Evolutionary conservation across 2,797 vertebrate genomes (phyloP).

Genomic region (Etheostoma nigrum): DNA sequence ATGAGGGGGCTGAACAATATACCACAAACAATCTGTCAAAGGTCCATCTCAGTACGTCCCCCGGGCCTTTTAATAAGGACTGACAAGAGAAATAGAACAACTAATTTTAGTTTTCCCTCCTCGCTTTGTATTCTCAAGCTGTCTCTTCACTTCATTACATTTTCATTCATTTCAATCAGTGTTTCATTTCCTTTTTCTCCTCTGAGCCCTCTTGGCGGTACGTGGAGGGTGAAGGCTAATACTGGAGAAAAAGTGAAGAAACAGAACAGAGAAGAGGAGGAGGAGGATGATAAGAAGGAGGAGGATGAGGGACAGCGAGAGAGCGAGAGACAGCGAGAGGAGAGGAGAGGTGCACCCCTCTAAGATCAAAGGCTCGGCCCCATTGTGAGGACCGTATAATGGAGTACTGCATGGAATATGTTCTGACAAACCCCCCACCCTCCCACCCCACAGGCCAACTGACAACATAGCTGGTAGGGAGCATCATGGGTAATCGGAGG

Average conservation of each 20-base stretch:
- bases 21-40: conserved; percentile 63
- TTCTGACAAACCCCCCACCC: conserved; percentile 43
- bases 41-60: conserved; percentile 44
- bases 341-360: conserved; percentile 66
- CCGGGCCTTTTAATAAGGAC: conserved; percentile 70
- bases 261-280: conserved; percentile 19
- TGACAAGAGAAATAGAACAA: conserved; percentile 56
- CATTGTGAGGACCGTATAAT: conserved; percentile 84
- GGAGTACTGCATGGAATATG: conserved; percentile 66
- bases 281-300: conserved; percentile 33
- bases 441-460: conserved; percentile 63
- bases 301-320: not conserved
- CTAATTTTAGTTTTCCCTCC: conserved; percentile 44
- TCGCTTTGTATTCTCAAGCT: conserved; percentile 21
- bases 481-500: conserved; percentile 52
- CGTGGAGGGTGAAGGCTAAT: conserved; percentile 69
- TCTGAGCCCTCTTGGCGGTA: conserved; percentile 54
- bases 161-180: conserved; percentile 74
- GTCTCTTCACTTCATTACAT: conserved; percentile 64
- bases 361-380: conserved; percentile 81
- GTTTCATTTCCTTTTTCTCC: conserved; percentile 75
- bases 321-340: too few species aligned
- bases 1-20: conserved; percentile 55
- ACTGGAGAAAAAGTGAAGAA: conserved; percentile 44
- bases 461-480: conserved; percentile 69